These are phyloP conservation scores for Zosterops borbonicus DNA, from an alignment of 2,113 vertebrate species.

Conservation along the genomic window DNA sequence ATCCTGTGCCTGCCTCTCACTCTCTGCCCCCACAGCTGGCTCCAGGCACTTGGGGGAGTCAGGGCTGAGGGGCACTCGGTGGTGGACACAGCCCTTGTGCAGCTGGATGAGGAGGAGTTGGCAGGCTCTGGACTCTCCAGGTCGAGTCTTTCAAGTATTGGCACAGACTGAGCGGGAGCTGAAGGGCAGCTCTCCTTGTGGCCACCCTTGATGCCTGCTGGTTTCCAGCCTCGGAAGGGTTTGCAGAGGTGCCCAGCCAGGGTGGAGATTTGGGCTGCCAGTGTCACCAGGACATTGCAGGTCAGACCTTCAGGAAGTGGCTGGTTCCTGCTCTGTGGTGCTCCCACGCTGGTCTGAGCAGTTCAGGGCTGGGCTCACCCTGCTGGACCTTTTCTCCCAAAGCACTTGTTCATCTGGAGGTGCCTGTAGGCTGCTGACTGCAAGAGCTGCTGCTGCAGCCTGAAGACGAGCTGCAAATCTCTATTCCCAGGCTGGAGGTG, in stretches of 20 bases:
- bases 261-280: neutral
- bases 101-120: neutral
- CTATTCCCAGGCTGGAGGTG: neutral
- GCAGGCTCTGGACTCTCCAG: neutral
- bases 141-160: neutral
- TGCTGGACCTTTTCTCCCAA: neutral
- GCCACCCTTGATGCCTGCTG: neutral
- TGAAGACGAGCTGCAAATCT: neutral
- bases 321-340: neutral
- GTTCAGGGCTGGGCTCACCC: neutral
- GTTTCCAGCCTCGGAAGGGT: neutral
- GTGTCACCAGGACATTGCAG: neutral
- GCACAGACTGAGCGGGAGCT: neutral
- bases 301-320: neutral
- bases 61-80: neutral
- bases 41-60: fast-evolving
- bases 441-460: neutral
- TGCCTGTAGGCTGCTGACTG: neutral
- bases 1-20: neutral
- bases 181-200: neutral
- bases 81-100: neutral
- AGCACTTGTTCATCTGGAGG: neutral
- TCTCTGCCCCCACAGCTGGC: neutral
- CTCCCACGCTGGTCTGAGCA: neutral
- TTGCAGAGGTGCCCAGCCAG: neutral